Percentiles rank a stretch among this genome's conserved stretches.
Evolutionary conservation across 2,888 invertebrate species (phyloP).

Genomic region (Troilus luridus): DNA sequence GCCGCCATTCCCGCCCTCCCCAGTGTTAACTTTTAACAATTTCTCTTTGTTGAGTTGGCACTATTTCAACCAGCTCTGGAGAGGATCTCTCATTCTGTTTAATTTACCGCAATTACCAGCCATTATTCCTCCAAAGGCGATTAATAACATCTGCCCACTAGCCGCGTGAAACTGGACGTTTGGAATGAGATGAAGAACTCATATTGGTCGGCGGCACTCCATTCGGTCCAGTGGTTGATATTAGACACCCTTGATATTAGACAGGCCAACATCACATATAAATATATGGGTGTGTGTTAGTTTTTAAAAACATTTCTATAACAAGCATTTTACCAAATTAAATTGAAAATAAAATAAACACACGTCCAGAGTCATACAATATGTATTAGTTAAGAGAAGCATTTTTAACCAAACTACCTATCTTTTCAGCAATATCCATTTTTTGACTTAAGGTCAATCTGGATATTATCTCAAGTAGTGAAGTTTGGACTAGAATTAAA

Average conservation of each 20-base stretch:
- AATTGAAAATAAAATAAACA: not conserved
- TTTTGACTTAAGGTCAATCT: no score
- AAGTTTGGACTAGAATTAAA: no score
- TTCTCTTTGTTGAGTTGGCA: slow-evolving; percentile 28
- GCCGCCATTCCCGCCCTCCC: not conserved
- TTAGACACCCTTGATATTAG: not conserved
- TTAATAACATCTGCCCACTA: slow-evolving; percentile 22
- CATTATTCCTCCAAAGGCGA: not conserved
- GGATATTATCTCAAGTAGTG: no score
- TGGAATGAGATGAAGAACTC: not conserved
- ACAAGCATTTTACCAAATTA: not conserved
- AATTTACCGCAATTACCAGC: slow-evolving; percentile 18
- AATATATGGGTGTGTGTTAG: no score
- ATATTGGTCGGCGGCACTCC: not conserved
- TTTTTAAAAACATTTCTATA: no score
- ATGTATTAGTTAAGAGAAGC: no score
- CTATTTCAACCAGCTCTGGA: not conserved
- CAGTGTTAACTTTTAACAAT: slow-evolving; percentile 29
- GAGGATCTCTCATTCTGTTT: slow-evolving; percentile 29
- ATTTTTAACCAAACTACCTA: no score
- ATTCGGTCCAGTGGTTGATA: not conserved
- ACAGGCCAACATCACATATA: not conserved
- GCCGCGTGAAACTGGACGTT: not conserved
- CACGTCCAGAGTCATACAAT: no score
- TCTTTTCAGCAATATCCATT: no score